Conservation (phyloP, 2,113 vertebrate genomes). For the Crotophaga sulcirostris region DNA sequence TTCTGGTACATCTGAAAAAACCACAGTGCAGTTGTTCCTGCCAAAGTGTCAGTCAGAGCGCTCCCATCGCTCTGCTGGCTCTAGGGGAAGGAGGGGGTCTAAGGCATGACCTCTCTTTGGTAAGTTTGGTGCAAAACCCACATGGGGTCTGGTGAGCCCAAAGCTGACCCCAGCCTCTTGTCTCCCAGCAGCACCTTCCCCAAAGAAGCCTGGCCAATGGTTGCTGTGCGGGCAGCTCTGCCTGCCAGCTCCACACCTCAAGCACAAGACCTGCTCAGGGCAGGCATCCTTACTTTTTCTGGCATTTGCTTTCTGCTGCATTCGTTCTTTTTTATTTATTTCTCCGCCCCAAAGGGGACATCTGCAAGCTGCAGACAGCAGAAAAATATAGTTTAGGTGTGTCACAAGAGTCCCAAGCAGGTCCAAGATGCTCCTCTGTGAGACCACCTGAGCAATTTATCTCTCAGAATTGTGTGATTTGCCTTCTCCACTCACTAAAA, state of each 20-base stretch:
- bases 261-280: not conserved
- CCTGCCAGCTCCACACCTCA: not conserved
- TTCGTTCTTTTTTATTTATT: not conserved
- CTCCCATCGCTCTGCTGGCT: not conserved
- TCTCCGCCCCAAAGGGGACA: not conserved
- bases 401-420: not conserved
- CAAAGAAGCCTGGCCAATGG: not conserved
- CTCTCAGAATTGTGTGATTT: not conserved
- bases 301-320: not conserved
- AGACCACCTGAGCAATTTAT: not conserved
- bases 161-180: rapidly evolving
- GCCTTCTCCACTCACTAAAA: not conserved
- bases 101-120: not conserved
- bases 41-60: not conserved
- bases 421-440: rapidly evolving
- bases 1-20: not conserved
- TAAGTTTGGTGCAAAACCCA: not conserved
- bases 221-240: not conserved
- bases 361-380: not conserved
- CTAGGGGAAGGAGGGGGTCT: not conserved
- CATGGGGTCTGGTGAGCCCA: not conserved
- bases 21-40: not conserved
- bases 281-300: not conserved
- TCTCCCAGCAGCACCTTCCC: not conserved
- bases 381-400: not conserved